phyloP scores from a whole-genome alignment of 2,113 vertebrate genomes.

The Rhagologus leucostigma region DNA sequence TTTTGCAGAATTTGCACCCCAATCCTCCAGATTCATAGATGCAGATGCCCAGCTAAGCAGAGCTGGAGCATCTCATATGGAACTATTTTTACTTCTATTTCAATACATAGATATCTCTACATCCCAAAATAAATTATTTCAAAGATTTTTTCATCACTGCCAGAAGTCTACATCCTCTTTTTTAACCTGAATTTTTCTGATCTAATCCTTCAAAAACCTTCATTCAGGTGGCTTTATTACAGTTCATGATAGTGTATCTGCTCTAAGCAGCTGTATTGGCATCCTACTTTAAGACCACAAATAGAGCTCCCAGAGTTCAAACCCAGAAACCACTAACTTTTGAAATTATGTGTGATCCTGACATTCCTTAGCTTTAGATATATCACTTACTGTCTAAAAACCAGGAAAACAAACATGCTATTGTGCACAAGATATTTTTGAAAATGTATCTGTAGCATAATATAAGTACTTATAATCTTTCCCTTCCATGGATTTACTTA shows the following conservation, averaged over 20 bases:
- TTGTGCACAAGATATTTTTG: background rate
- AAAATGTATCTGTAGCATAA: background rate
- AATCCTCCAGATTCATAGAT: background rate
- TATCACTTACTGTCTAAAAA: background rate
- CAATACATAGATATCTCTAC: background rate
- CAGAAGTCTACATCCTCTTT: background rate
- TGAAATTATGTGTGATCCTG: background rate
- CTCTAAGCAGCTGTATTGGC: background rate
- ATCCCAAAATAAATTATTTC: background rate
- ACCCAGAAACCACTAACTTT: background rate
- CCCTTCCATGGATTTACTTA: background rate
- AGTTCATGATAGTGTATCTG: background rate
- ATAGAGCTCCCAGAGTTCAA: background rate
- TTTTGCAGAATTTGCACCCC: background rate
- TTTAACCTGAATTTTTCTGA: background rate
- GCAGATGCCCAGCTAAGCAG: background rate
- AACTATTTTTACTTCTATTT: background rate
- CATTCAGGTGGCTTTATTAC: background rate
- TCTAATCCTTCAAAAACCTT: background rate
- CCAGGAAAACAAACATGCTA: background rate
- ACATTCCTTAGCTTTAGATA: background rate
- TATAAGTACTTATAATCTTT: background rate
- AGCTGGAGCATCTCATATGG: background rate
- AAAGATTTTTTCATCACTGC: background rate
- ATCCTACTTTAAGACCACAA: background rate